Base-by-base conservation (phyloP, 2,797 vertebrate genomes). In the Pseudomugil gertrudae region DNA sequence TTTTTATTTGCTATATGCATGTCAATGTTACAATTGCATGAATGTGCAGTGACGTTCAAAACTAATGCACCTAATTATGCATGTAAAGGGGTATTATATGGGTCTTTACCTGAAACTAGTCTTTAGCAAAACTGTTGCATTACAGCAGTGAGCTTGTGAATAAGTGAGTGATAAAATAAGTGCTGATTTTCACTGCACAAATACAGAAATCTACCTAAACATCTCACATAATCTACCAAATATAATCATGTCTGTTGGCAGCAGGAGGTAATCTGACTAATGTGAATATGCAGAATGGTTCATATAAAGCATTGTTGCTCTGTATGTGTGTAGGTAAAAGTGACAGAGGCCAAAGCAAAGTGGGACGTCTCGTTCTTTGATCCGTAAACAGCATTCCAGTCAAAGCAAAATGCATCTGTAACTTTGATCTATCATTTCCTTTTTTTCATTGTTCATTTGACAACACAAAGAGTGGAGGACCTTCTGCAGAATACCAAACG, bases 401-500 rank as follows among this genome's bases (percentile, higher is more conserved):
- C 57, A 78, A 48, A 72, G 63, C 35, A 63, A 47, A 82, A 63
- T 10, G n/a, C 45, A 78, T 64, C 80, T 84, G 23, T 32, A 51
- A 72, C 58, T 82, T 62, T 10, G 69, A 40, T 69, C 48, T 77
- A 65, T 72, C 83, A 79, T 55, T 81, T 4, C 5, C 4, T 17
- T 4, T 76, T 77, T 78, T 78, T 74, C 40, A 17, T 57, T 63
- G 63, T 79, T 83, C 56, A 66, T 76, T 80, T 75, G 63, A 47
- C 68, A 58, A 66, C 75, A 84, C 68, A 81, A 78, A 83, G 72
- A 40, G 27, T 1, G n/a, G 36, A 61, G 80, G 62, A 64, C 66
- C 63, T 6, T 57, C 58, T 35, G 2, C 75, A 61, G 88, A 87
- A 90, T 89, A 91, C 74, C 72, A 90, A 90, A n/a, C 66, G 59